Evolutionary conservation across 2,888 invertebrate genomes (phyloP), one percentile per base, ranked within the genome.

Genomic region (Homarus gammarus): DNA sequence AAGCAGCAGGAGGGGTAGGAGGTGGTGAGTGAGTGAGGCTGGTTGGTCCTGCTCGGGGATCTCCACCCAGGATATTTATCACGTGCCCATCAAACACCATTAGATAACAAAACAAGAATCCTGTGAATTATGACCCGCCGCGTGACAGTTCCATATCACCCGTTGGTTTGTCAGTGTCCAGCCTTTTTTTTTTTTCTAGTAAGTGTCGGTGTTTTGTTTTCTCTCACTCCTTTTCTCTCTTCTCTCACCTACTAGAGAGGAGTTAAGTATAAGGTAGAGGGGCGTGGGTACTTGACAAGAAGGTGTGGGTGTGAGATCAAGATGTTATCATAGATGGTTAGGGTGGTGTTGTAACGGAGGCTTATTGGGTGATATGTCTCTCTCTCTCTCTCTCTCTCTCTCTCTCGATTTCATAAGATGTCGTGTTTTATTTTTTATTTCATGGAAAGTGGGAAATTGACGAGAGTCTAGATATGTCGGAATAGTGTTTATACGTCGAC

Each of bases 101-200:
- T 73, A 87, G 87, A 82, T 87, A 87, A 87, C 87, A 87, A 81
- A 82, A 82, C 87, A 68, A 73, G 82, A 81, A 75, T 73, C 73
- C 61, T 36, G 36, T 82, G 51, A 87, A 73, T 87, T 87, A 87
- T 87, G 87, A 87, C 36, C 73, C 64, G 18, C 36, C 31, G 27
- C 49, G 87, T 87, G 73, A 81, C 87, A n/a, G 61, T 36, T 72
- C 77, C 86, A 86, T 86, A 49, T 70, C 86, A 86, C 86, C 70
- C 51, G 36, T 44, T 44, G 78, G 78, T 78, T 79, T 86, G 85
- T 78, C 85, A 78, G 64, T 70, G 86, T 70, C 86, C 68, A 36
- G 0, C n/a, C 22, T n/a, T 61, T 79, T n/a, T n/a, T n/a, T n/a
- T n/a, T 36, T 33, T 18, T 36, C 18, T 3, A 18, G 44, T 75